Evolutionary conservation across 2,888 invertebrate species (phyloP).

Genomic region (Cartodere bifasciata): DNA sequence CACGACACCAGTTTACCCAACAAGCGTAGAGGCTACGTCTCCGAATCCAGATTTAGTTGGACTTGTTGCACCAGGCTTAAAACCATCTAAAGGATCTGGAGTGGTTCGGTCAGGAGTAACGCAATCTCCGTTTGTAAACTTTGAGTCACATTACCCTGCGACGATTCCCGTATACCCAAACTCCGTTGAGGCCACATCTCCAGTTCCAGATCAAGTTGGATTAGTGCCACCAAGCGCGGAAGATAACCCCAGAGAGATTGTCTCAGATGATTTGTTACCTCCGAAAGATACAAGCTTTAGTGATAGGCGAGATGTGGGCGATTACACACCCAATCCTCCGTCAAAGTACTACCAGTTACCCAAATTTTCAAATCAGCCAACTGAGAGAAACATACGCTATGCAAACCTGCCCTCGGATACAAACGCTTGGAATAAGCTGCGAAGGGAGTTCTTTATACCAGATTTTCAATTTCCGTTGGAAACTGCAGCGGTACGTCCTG

Average conservation of each 20-base stretch:
- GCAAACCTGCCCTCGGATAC: slow-evolving; percentile 3
- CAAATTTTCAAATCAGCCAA: slow-evolving; percentile 4
- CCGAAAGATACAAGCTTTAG: background rate
- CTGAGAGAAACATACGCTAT: too few relatives aligned
- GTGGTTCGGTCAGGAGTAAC: background rate
- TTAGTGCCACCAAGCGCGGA: slow-evolving; percentile 17
- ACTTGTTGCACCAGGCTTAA: slow-evolving; percentile 9
- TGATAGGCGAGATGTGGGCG: slow-evolving; percentile 1
- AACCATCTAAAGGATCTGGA: background rate
- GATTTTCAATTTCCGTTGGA: slow-evolving; percentile 35
- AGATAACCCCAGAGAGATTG: slow-evolving; percentile 7
- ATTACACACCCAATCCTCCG: slow-evolving; percentile 12
- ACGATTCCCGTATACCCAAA: slow-evolving; percentile 19
- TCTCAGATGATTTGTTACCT: slow-evolving; percentile 7
- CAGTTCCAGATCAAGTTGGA: slow-evolving; percentile 16
- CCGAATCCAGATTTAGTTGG: slow-evolving; percentile 8
- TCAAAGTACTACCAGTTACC: slow-evolving; percentile 22
- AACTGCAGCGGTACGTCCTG: slow-evolving; percentile 24
- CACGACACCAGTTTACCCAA: slow-evolving; percentile 20
- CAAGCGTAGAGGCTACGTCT: slow-evolving; percentile 9
- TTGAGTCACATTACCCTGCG: slow-evolving; percentile 9
- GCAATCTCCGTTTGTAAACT: slow-evolving; percentile 5
- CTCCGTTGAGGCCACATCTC: slow-evolving; percentile 22
- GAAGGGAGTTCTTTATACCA: slow-evolving; percentile 31
- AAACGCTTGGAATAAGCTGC: slow-evolving; percentile 26